phyloP scores from a whole-genome alignment of 1,140 invertebrate genomes.

The Saccostrea echinata region DNA sequence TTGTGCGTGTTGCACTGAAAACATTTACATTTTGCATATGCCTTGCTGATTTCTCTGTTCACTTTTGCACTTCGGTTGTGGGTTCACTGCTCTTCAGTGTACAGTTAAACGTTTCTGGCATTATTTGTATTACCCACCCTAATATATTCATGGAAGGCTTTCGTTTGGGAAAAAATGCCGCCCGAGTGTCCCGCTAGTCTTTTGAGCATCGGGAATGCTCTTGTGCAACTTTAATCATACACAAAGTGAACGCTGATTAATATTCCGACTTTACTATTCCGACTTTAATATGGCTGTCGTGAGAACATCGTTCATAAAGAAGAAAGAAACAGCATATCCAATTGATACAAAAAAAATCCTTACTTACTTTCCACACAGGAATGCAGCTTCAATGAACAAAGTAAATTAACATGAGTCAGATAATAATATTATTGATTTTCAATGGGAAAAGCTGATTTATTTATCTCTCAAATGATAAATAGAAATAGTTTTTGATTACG shows the following conservation, averaged over 20 bases:
- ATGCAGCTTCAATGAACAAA: not conserved
- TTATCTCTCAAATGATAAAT: not conserved
- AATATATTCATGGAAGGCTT: too few species aligned
- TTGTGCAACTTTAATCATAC: not conserved
- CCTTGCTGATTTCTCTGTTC: too few species aligned
- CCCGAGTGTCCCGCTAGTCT: too few species aligned
- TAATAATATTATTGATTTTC: too few species aligned
- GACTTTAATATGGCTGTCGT: not conserved
- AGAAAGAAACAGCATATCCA: not conserved
- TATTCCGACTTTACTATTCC: not conserved
- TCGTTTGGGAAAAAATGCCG: too few species aligned
- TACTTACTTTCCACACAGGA: not conserved
- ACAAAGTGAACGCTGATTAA: not conserved
- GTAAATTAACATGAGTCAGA: not conserved
- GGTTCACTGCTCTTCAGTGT: too few species aligned
- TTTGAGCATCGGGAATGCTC: too few species aligned
- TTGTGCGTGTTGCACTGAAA: too few species aligned
- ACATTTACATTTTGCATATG: too few species aligned
- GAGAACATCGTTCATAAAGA: not conserved
- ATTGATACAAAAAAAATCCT: not conserved
- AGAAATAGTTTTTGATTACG: not conserved
- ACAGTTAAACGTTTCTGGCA: too few species aligned
- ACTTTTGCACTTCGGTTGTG: too few species aligned
- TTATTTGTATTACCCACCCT: too few species aligned
- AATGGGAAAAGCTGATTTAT: not conserved